These are phyloP conservation scores for Thamnophis elegans DNA, from an alignment of 2,797 vertebrate genomes.

Conservation along the genomic window DNA sequence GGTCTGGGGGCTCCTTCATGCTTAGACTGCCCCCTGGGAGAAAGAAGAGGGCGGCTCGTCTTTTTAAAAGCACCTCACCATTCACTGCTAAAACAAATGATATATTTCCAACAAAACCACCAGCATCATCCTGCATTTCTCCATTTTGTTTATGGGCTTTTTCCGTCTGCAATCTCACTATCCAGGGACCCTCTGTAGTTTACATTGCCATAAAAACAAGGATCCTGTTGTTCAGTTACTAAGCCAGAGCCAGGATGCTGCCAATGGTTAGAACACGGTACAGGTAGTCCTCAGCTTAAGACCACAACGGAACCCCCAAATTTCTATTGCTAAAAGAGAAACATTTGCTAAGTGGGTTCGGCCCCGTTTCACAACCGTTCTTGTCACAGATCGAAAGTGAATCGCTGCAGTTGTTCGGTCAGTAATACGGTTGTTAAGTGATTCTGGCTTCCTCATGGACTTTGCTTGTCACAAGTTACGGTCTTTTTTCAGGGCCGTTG, in stretches of 20 bases:
- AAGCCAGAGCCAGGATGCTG: not conserved
- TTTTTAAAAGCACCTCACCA: not conserved
- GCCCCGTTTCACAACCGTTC: not conserved
- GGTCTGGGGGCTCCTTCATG: too few species aligned
- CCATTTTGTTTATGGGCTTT: not conserved
- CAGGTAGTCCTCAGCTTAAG: not conserved
- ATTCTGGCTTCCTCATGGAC: too few species aligned
- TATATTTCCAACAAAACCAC: not conserved
- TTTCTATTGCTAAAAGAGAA: not conserved
- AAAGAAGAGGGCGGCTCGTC: accelerated
- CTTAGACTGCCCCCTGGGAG: not conserved
- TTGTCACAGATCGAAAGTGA: too few species aligned
- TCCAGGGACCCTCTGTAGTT: too few species aligned
- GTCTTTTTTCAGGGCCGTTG: too few species aligned
- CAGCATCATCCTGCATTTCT: not conserved
- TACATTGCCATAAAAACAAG: too few species aligned
- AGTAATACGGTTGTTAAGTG: too few species aligned
- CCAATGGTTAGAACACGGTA: not conserved
- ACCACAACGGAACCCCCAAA: too few species aligned
- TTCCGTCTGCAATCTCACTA: not conserved
- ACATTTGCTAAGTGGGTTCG: not conserved
- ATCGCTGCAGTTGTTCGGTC: too few species aligned
- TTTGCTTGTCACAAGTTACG: too few species aligned
- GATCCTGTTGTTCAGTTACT: too few species aligned
- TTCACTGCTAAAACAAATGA: not conserved